Conservation (phyloP, 2,797 vertebrate species). For the Manis crassicaudata region DNA sequence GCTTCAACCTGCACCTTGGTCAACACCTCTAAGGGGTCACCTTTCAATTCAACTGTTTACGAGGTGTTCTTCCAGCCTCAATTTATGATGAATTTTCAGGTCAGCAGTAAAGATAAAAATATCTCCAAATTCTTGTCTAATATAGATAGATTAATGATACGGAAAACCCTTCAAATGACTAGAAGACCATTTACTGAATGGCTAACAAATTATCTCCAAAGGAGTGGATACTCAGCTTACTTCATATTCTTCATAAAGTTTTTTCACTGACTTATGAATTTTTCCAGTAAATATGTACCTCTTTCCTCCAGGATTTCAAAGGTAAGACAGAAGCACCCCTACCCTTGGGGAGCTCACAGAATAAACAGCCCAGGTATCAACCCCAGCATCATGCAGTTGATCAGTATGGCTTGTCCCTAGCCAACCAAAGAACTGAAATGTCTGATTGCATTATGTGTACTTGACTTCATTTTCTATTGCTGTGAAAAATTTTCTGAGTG, state of each 20-base stretch:
- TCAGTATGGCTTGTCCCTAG: not conserved
- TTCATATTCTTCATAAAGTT: not conserved
- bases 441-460: not conserved
- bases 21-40: not conserved
- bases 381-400: rapidly evolving
- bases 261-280: not conserved
- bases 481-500: constrained; percentile 7
- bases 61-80: not conserved
- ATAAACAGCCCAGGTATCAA: not conserved
- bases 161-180: not conserved
- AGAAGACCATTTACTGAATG: not conserved
- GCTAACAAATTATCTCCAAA: not conserved
- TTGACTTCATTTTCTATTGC: not conserved
- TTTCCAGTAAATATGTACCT: not conserved
- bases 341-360: not conserved
- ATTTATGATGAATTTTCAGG: not conserved
- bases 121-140: not conserved
- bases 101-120: constrained; percentile 7
- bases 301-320: not conserved
- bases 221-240: not conserved
- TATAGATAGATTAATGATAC: not conserved
- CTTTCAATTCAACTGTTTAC: not conserved
- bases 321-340: not conserved
- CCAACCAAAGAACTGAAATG: not conserved
- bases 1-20: not conserved